Conservation (phyloP, 2,888 invertebrate species). For the Quadriops clusia region DNA sequence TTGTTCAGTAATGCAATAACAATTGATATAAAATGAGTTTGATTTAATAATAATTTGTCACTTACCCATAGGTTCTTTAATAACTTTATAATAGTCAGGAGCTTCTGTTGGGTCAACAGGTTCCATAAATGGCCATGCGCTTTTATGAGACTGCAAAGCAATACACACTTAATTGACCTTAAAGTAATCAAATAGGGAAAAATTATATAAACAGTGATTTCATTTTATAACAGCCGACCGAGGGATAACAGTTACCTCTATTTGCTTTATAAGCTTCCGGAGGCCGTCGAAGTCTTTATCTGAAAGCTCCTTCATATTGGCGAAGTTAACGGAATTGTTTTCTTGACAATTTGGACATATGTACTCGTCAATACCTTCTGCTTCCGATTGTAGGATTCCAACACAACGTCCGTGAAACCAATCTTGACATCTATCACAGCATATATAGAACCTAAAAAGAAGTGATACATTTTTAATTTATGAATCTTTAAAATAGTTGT, state of each 20-base stretch:
- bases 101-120: slow-evolving; percentile 93
- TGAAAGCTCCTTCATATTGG: slow-evolving; percentile 77
- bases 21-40: neutral
- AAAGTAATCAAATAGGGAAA: slow-evolving; percentile 3
- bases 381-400: slow-evolving; percentile 86
- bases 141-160: slow-evolving; percentile 68
- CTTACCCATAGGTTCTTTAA: slow-evolving; percentile 92
- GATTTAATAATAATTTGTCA: slow-evolving; percentile 14
- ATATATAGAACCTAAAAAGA: slow-evolving; percentile 82
- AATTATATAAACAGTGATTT: too few relatives aligned
- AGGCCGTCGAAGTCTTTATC: slow-evolving; percentile 71
- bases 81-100: slow-evolving; percentile 92
- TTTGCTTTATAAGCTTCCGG: slow-evolving; percentile 76
- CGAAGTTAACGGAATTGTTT: slow-evolving; percentile 77
- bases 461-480: too few relatives aligned
- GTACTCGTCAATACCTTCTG: slow-evolving; percentile 91
- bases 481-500: too few relatives aligned
- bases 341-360: slow-evolving; percentile 92
- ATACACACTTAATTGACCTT: slow-evolving; percentile 8
- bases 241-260: slow-evolving; percentile 66
- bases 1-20: too few relatives aligned
- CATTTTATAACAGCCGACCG: too few relatives aligned
- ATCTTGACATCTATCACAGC: slow-evolving; percentile 96
- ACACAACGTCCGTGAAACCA: slow-evolving; percentile 99
- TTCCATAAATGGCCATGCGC: slow-evolving; percentile 96